phyloP scores from a whole-genome alignment of 2,888 invertebrate species.

The Ecliptopera silaceata region DNA sequence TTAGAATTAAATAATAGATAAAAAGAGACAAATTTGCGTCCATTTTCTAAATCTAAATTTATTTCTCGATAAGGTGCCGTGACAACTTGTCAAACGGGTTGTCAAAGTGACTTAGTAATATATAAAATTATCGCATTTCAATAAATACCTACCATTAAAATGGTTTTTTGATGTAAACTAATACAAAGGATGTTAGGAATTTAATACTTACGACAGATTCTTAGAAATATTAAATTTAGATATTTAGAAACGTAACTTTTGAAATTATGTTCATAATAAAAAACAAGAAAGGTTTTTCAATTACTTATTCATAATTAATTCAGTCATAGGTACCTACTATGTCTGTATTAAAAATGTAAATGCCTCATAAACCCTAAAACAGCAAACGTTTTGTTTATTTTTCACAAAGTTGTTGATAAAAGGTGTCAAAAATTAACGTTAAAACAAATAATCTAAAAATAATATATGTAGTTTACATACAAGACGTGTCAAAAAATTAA shows the following conservation, averaged over 20 bases:
- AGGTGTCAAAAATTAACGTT: too few relatives aligned
- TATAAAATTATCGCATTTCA: conserved; percentile 16
- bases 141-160: conserved; percentile 6
- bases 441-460: too few relatives aligned
- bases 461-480: not conserved
- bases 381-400: too few relatives aligned
- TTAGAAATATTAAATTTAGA: not conserved
- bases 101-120: conserved; percentile 11
- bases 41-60: conserved; percentile 28
- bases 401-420: too few relatives aligned
- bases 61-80: conserved; percentile 10
- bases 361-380: too few relatives aligned
- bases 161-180: conserved; percentile 5
- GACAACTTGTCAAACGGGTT: conserved; percentile 16
- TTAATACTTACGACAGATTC: not conserved
- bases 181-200: conserved; percentile 7
- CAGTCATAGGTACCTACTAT: too few relatives aligned
- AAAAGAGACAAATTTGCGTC: conserved; percentile 35
- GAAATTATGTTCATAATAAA: too few relatives aligned
- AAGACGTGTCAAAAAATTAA: not conserved
- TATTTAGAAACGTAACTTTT: too few relatives aligned
- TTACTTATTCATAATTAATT: too few relatives aligned
- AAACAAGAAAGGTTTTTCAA: too few relatives aligned
- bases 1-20: conserved; percentile 24
- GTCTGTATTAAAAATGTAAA: too few relatives aligned